These are phyloP conservation scores for Benthosema pterotum DNA, from an alignment of 2,797 vertebrate genomes.

Conservation along the genomic window DNA sequence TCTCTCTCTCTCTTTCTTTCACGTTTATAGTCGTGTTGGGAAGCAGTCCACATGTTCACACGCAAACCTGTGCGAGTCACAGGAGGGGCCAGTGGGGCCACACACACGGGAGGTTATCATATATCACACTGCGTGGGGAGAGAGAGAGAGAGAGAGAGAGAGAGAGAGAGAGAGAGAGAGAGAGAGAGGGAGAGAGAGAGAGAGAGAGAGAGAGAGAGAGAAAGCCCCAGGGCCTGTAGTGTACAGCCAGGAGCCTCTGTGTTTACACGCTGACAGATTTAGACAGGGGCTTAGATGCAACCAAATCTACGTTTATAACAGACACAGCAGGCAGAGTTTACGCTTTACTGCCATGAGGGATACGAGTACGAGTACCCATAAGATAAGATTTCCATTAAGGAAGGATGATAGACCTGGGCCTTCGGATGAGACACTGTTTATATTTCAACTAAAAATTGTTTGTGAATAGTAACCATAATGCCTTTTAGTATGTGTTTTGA, in stretches of 20 bases:
- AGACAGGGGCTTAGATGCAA: slow-evolving; percentile 29
- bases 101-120: slow-evolving; percentile 34
- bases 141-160: too few relatives aligned
- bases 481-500: neutral
- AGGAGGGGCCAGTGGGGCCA: slow-evolving; percentile 19
- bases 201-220: too few relatives aligned
- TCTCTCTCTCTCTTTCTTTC: slow-evolving; percentile 50
- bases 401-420: slow-evolving; percentile 17
- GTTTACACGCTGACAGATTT: slow-evolving; percentile 51
- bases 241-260: slow-evolving; percentile 33
- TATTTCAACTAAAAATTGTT: neutral
- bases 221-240: slow-evolving; percentile 50
- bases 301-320: slow-evolving; percentile 25
- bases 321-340: slow-evolving; percentile 35
- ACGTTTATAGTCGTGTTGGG: slow-evolving; percentile 64
- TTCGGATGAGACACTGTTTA: slow-evolving; percentile 24
- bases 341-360: slow-evolving; percentile 19
- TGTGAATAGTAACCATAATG: neutral
- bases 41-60: slow-evolving; percentile 71
- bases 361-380: slow-evolving; percentile 8
- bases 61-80: slow-evolving; percentile 67
- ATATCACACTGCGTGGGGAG: slow-evolving; percentile 43
- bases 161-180: too few relatives aligned
- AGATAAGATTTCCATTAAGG: slow-evolving; percentile 33
- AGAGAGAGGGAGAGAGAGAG: too few relatives aligned